Base-by-base conservation (phyloP, 2,888 invertebrate species). In the Brachypterus glaber region DNA sequence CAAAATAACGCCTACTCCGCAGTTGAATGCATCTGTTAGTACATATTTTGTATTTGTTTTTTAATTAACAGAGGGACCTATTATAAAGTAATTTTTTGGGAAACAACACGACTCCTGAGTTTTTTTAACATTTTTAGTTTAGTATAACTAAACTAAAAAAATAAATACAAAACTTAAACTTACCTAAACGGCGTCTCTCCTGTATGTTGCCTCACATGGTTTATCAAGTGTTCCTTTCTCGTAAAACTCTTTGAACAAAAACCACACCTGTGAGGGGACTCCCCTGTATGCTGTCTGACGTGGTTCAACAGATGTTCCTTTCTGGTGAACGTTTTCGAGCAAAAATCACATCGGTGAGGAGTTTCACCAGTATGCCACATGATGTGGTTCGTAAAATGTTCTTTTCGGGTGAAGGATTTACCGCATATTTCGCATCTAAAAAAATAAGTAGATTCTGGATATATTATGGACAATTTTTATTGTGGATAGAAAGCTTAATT, bases 361-460 rank as follows among this genome's bases (percentile, higher is more conserved):
- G 82, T 82, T 60, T 82, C 84, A 30, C 82, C 60, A 2, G 86
- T 85, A 65, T 87, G 86, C 86, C 86, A 86, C 76, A 87, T 73
- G 64, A 87, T 85, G 70, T 87, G 86, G 72, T 86, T 86, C 76
- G 82, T 84, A 71, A 85, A 86, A 68, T 88, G 87, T 70, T 88
- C 88, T 71, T 87, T 88, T 62, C 87, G 74, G 43, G 86, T 86
- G 67, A 88, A 88, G 50, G 84, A 82, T 69, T 88, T 88, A 64
- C 86, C 84, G 68, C 88, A 88, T 60, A 85, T 81, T 64, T 86
- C 85, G 66, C 88, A 89, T 58, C 84, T 76, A 38, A 52, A 57
- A 42, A n/a, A n/a, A n/a, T n/a, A n/a, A n/a, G n/a, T n/a, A n/a
- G n/a, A n/a, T n/a, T n/a, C n/a, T n/a, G n/a, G n/a, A n/a, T n/a